Evolutionary conservation across 2,113 vertebrate species (phyloP), one percentile per base, ranked within the genome.

Genomic region (Alectura lathami): DNA sequence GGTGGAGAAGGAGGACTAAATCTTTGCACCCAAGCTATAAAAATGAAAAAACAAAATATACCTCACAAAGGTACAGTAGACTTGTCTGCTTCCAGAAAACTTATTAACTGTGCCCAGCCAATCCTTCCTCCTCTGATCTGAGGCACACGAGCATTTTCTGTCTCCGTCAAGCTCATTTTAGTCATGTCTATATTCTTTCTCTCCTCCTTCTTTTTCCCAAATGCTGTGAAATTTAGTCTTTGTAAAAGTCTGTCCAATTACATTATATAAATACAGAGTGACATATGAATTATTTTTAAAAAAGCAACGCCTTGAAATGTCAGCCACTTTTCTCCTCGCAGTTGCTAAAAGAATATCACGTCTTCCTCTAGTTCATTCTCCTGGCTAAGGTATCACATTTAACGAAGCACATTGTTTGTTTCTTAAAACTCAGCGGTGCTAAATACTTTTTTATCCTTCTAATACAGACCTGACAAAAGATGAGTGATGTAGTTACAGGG

Each of bases 281-380:
- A 64, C 21, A 60, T 42, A 83, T 3, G 23, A 95, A 75, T 63
- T 92, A 34, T 63, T 70, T 73, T 64, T 75, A 84, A 92, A 73
- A 74, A 83, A 88, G 3, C 2, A 73, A 12, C 21, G 64, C 30
- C 32, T 84, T 75, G 64, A 90, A 93, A 83, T 77, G 7, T 24
- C 64, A 93, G 20, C 21, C 56, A 34, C 53, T 86, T 93, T 43
- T 47, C 59, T 82, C 45, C 47, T 23, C 5, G 16, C 45, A 77
- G 32, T 83, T 87, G 24, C 45, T 91, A 24, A n/a, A 40, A 20
- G 9, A 82, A 85, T 73, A 92, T 43, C 54, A 74, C 21, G 43
- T 50, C 69, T 86, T 84, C 59, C 36, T 8, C 38, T 43, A 59
- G 47, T 68, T 60, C 6, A 0, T 63, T 74, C 34, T n/a, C 23